Evolutionary conservation across 1,140 invertebrate species (phyloP).

Genomic region (Phocides pigmalion): DNA sequence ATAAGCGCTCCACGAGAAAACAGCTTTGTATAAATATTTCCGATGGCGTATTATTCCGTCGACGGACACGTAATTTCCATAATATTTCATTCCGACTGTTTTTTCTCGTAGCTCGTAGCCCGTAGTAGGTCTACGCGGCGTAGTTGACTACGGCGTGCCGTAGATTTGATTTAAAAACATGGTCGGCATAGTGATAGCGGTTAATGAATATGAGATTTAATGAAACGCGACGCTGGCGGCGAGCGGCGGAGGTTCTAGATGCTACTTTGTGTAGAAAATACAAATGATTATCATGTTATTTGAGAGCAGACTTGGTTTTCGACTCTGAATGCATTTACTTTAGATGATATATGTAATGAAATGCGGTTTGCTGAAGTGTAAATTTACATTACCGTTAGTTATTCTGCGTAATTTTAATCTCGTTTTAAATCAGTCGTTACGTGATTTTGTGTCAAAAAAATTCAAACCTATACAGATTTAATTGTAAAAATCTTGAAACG

Average conservation of each 20-base stretch:
- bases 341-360: constrained; percentile 8
- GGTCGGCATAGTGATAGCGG: constrained; percentile 13
- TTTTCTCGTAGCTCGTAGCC: constrained; percentile 14
- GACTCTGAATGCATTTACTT: constrained; percentile 12
- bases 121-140: neutral
- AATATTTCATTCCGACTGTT: neutral
- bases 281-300: constrained; percentile 20
- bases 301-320: constrained; percentile 1
- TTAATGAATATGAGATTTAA: constrained; percentile 14
- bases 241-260: no score
- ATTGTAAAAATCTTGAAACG: no score
- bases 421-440: neutral
- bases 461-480: constrained; percentile 3
- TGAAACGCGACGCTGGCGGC: neutral
- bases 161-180: constrained; percentile 25
- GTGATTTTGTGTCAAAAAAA: neutral
- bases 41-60: constrained; percentile 6
- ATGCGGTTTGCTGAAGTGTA: neutral
- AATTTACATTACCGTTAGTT: neutral
- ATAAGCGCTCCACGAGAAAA: neutral
- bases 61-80: neutral
- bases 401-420: neutral
- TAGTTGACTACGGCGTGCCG: constrained; percentile 19
- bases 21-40: neutral
- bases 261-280: constrained; percentile 8